Evolutionary conservation across 2,888 invertebrate species (phyloP), one percentile per base, ranked within the genome.

Genomic region (Habroteleia sp.): DNA sequence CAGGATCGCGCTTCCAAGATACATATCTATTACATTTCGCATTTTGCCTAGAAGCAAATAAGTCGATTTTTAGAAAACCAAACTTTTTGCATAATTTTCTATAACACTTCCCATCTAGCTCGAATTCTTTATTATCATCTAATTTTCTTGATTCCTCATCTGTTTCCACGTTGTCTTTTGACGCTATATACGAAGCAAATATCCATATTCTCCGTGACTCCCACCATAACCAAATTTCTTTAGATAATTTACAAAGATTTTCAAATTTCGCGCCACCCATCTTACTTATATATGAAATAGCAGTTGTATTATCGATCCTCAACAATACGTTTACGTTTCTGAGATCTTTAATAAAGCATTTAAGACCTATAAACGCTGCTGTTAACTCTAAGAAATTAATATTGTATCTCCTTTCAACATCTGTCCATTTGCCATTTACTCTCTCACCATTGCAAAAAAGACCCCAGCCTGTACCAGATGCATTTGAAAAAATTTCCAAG

Each of bases 321-420:
- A 79, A 63, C 4, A 79, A 16, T 8, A 79, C 52, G 17, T 74
- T 33, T 13, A 44, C 44, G 23, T 56, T 3, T 0, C 4, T 6
- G n/a, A n/a, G n/a, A n/a, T n/a, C n/a, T n/a, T n/a, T n/a, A n/a
- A n/a, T 76, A 46, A 75, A 80, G 56, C 69, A 77, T 56, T 77
- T 72, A 0, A 78, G 35, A 1, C 60, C 74, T 3, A 68, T 13
- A 31, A 72, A 72, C 3, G 54, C 77, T 4, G 78, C 78, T 52
- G 58, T 25, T 5, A 79, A 14, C 42, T 79, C 76, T 2, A 77
- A 44, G 16, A 58, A 56, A 63, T 79, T 77, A 11, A 79, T 78
- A 29, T 39, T 58, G 13, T 5, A 16, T 6, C 3, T 0, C 31
- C 56, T 60, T 37, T 79, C 66, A 1, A 4, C 7, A 10, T 63